Conservation (phyloP, 2,113 vertebrate species). For the Blennius ocellaris region DNA sequence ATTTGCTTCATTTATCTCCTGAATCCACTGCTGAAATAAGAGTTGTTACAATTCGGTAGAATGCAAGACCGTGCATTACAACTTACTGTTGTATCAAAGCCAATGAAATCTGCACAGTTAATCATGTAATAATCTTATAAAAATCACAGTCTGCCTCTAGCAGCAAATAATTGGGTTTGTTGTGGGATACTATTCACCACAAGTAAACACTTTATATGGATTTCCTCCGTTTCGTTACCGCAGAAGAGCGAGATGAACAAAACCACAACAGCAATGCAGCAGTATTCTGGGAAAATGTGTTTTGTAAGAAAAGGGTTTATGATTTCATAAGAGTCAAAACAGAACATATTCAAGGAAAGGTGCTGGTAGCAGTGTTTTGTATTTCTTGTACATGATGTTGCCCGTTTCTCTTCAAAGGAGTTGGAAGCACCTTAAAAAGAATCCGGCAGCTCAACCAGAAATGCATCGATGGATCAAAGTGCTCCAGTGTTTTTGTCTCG, state of each 20-base stretch:
- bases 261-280: conserved; percentile 1
- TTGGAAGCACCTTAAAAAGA: conserved; percentile 27
- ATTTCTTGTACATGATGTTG: conserved; percentile 48
- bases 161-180: background rate
- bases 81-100: no score
- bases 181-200: conserved; percentile 16
- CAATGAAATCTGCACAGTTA: no score
- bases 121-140: no score
- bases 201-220: conserved; percentile 16
- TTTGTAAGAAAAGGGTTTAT: background rate
- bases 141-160: no score
- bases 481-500: conserved; percentile 27
- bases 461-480: conserved; percentile 54
- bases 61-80: no score
- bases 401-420: conserved; percentile 57
- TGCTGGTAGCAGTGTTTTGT: conserved; percentile 33
- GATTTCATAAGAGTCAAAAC: conserved; percentile 11
- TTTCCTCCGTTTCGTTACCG: conserved; percentile 24
- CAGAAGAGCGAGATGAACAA: conserved; percentile 13
- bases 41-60: no score
- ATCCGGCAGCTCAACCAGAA: conserved; percentile 39
- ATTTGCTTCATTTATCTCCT: no score
- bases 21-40: no score
- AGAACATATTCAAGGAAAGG: background rate
- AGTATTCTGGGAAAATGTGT: conserved; percentile 9